Evolutionary conservation across 2,888 invertebrate species (phyloP).

Genomic region (Theretra japonica): DNA sequence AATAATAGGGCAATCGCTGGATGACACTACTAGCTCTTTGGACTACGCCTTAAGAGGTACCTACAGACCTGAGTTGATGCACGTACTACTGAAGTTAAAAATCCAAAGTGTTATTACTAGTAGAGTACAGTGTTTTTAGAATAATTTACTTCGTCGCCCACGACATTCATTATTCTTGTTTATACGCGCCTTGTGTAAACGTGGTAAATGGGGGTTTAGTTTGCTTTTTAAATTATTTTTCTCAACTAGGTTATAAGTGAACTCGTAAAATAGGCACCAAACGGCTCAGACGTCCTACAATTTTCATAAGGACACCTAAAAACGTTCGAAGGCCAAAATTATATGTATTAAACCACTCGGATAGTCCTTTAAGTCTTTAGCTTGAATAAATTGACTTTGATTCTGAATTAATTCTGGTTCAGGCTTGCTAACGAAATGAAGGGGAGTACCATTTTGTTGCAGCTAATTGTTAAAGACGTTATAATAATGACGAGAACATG

Average conservation of each 20-base stretch:
- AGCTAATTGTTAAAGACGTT: too few relatives aligned
- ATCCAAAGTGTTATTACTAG: background rate
- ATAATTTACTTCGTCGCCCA: background rate
- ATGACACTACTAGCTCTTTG: too few relatives aligned
- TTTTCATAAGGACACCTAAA: constrained; percentile 2
- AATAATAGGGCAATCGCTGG: too few relatives aligned
- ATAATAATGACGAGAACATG: too few relatives aligned
- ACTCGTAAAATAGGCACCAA: background rate
- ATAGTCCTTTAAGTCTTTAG: background rate
- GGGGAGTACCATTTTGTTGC: too few relatives aligned
- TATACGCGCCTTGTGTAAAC: background rate
- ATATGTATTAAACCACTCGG: background rate
- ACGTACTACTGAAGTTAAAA: background rate
- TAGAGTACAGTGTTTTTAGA: background rate
- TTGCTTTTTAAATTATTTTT: constrained; percentile 21
- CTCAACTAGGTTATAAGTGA: constrained; percentile 12
- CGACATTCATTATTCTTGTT: background rate
- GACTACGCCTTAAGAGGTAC: too few relatives aligned
- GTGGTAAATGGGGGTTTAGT: constrained; percentile 2
- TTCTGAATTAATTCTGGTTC: too few relatives aligned
- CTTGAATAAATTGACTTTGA: too few relatives aligned
- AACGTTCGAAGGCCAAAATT: background rate
- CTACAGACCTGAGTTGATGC: too few relatives aligned
- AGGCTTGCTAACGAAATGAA: too few relatives aligned
- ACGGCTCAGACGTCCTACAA: background rate